Percentiles rank a stretch among this genome's conserved stretches.
These are phyloP conservation scores for Drosophila jambulina DNA, from an alignment of 1,140 invertebrate species.

Conservation along the genomic window DNA sequence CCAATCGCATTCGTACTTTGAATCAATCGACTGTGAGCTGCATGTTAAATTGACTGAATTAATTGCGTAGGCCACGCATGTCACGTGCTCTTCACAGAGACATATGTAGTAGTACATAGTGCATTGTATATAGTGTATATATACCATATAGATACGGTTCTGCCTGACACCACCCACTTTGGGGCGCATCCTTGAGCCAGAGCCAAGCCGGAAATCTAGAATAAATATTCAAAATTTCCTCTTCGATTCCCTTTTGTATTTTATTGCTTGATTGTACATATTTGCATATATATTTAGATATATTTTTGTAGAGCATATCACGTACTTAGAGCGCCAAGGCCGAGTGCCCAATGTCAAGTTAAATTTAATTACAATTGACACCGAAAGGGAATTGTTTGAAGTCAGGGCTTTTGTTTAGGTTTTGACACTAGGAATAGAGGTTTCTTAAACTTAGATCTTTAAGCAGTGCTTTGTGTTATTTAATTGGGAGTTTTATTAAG, in stretches of 20 bases:
- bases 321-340: conserved; percentile 25
- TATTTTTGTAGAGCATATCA: conserved; percentile 28
- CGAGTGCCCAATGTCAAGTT: conserved; percentile 18
- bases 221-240: conserved; percentile 21
- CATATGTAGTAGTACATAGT: background rate
- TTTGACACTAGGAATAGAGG: background rate
- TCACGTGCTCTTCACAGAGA: conserved; percentile 57
- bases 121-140: background rate
- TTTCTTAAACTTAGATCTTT: background rate
- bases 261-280: background rate
- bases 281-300: conserved; percentile 10
- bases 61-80: conserved; percentile 71
- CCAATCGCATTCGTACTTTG: conserved; percentile 52
- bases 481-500: background rate
- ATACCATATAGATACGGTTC: background rate
- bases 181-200: conserved; percentile 17
- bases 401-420: background rate
- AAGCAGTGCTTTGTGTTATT: background rate
- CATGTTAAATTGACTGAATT: conserved; percentile 69
- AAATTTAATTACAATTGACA: conserved; percentile 21
- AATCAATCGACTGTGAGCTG: conserved; percentile 50
- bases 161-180: conserved; percentile 1
- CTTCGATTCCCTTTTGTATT: background rate
- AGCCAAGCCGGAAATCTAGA: conserved; percentile 36
- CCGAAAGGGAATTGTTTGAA: conserved; percentile 6